Evolutionary conservation across 2,888 invertebrate genomes (phyloP), one percentile per base, ranked within the genome.

Genomic region (Hypomecis punctinalis): DNA sequence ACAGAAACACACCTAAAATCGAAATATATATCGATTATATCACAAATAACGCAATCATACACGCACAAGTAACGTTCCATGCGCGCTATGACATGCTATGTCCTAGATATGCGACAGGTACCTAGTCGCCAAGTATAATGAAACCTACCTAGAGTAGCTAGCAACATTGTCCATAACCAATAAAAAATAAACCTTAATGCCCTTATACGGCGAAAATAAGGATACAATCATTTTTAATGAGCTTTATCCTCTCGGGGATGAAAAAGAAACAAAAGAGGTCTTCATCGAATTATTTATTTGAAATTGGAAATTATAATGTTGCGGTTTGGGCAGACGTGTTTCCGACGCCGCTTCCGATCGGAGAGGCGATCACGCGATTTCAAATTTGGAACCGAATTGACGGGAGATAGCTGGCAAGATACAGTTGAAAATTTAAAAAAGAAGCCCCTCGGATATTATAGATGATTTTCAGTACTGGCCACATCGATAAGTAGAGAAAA

Each of bases 241-340:
- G 73, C 74, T 71, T 77, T 82, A 83, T 81, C 79, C 79, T 76
- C 80, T 71, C 74, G 76, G 77, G 75, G 78, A 84, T 83, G 81
- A 85, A 77, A 68, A 80, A 82, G 70, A 76, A 76, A 78, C 76
- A 72, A 77, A 80, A 76, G 70, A 78, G 82, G 80, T 86, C 87
- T 86, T 85, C 82, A 81, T 68, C 81, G 83, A 83, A 88, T 90
- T 88, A 86, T 89, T 89, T 88, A 86, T 88, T 89, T 85, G 83
- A 91, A 91, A 92, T 91, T 91, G 88, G 85, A 88, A 88, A 90
- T 89, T 87, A 86, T 86, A 86, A 84, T 77, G 79, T 85, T 92
- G 93, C 84, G 91, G 92, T 93, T 90, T 81, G 84, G 84, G 79
- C 84, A 90, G 89, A 91, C 91, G 91, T 90, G 90, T 89, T 89